Base-by-base conservation (phyloP, 2,113 vertebrate genomes). In the Percopsis transmontana region DNA sequence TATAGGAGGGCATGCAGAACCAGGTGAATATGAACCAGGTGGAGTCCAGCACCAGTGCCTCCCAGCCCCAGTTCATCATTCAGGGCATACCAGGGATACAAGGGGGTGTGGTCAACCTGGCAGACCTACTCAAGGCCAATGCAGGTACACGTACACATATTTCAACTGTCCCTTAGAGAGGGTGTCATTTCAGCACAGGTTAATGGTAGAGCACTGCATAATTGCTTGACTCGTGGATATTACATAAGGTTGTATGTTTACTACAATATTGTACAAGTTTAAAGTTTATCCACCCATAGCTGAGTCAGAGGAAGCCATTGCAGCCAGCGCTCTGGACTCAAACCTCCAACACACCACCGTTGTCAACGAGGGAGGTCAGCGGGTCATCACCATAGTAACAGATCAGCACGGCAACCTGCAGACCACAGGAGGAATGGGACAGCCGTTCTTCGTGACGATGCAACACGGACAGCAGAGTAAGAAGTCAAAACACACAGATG, bases 1-100 rank as follows among this genome's bases (percentile, higher is more conserved):
- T 56, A 8, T 38, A 98, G 96, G 95, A 95, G 79, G 93, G 93
- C 0, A 96, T 97, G 95, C 94, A 95, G 86, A 94, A 85, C 77
- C 94, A 95, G 84, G 89, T 89, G 2, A 89, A 78, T 2, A 1
- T 85, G 41, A 90, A 92, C 0, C 48, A 16, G 7, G 71, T 85
- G 0, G 92, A 92, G 64, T 83, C 83, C 1, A 44, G 82, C 8
- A 72, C 48, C 45, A 77, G 80, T 12, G 55, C 85, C 40, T 82
- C 83, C 0, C 90, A 94, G 0, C 91, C 89, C 1, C 92, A 94
- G 87, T 92, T 95, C 65, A 84, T 96, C 80, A 91, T 97, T 72
- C 78, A 91, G 87, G 91, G 90, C 58, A 0, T 89, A 2, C 85
- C 90, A 0, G 68, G 84, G 24, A 38, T 89, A 1, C 92, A 0